Percentiles rank a stretch among this genome's conserved stretches.
Conservation (phyloP, 2,113 vertebrate species). For the Heteronetta atricapilla region DNA sequence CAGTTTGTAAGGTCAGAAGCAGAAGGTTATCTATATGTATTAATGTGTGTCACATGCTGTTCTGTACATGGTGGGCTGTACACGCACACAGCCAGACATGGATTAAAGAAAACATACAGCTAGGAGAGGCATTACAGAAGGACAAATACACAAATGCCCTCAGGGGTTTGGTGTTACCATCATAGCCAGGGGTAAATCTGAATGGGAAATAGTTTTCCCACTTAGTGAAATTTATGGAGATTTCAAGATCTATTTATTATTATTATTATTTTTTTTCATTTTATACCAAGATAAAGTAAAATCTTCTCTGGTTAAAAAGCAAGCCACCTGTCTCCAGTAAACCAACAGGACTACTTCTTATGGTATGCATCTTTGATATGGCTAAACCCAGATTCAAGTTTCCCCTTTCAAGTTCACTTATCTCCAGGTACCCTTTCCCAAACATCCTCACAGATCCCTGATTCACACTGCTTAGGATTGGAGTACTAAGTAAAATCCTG, state of each 20-base stretch:
- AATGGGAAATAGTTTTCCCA: neutral
- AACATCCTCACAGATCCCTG: neutral
- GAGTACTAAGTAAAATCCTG: neutral
- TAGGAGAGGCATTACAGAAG: neutral
- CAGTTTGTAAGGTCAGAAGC: slow-evolving; percentile 69
- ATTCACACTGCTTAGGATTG: neutral
- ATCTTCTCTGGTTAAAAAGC: neutral
- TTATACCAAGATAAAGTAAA: neutral
- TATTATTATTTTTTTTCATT: neutral
- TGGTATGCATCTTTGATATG: neutral
- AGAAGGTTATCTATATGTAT: slow-evolving; percentile 53
- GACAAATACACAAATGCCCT: neutral
- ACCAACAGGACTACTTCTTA: neutral
- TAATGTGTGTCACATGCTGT: slow-evolving; percentile 34
- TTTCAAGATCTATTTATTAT: neutral
- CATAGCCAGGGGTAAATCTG: neutral
- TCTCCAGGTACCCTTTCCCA: neutral
- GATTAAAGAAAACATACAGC: neutral
- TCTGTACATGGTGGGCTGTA: neutral
- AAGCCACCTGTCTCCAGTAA: neutral
- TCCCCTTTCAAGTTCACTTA: neutral
- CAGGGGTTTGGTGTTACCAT: neutral
- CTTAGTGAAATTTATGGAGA: neutral
- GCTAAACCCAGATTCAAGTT: neutral
- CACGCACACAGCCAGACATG: neutral